A percentile compares a stretch with the other conserved stretches of the same genome.
Evolutionary conservation across 2,113 vertebrate genomes (phyloP).

Genomic region (rat (Rattus norvegicus)): GRCr8 NC_086024.1:9796001-9796500

Average conservation of each 20-base stretch:
- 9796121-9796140: neutral
- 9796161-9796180: slow-evolving; percentile 13
- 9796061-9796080: neutral
- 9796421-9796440: slow-evolving; percentile 25
- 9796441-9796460: neutral
- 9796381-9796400: slow-evolving; percentile 40
- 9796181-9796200: neutral
- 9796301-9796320: neutral
- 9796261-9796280: neutral
- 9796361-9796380: slow-evolving; percentile 33
- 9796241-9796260: neutral
- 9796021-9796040: neutral
- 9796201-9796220: neutral
- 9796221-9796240: neutral
- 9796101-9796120: neutral
- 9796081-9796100: neutral
- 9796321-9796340: neutral
- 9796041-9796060: neutral
- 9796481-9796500: neutral
- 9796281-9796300: neutral
- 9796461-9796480: neutral
- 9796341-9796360: slow-evolving; percentile 17
- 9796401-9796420: neutral
- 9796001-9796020: neutral
- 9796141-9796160: neutral